A percentile compares a stretch with the other conserved stretches of the same genome.
Evolutionary conservation across 2,113 vertebrate species (phyloP).

Genomic region (Opisthocomus hoazin): DNA sequence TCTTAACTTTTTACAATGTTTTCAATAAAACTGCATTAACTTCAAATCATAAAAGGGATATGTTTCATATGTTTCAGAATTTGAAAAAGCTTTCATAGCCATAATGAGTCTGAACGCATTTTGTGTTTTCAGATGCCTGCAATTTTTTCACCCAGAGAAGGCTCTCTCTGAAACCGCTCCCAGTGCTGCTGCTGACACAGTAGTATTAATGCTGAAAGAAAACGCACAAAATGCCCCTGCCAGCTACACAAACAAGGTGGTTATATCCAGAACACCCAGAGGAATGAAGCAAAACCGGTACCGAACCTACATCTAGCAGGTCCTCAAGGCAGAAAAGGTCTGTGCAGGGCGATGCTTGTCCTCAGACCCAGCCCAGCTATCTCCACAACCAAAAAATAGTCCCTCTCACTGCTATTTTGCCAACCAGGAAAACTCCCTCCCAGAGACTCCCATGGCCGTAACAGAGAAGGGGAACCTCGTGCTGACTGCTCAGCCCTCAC

Average conservation of each 20-base stretch:
- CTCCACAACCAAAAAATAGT: neutral
- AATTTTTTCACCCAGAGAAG: slow-evolving; percentile 13
- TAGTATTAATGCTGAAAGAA: neutral
- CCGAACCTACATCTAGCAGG: neutral
- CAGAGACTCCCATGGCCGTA: neutral
- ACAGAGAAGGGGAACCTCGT: accelerated
- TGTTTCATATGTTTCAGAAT: neutral
- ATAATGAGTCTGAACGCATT: neutral
- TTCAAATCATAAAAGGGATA: neutral
- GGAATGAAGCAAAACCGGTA: neutral
- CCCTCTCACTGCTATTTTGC: neutral
- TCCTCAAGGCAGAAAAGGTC: neutral
- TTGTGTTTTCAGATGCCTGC: neutral
- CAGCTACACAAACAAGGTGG: neutral
- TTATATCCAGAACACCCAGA: neutral
- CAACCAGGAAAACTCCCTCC: neutral
- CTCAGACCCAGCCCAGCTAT: neutral
- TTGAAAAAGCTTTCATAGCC: neutral
- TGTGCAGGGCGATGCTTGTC: accelerated
- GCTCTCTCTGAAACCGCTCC: neutral
- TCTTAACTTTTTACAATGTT: neutral
- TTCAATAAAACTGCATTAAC: neutral
- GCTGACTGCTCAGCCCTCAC: neutral
- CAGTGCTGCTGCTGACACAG: neutral
- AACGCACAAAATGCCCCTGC: neutral